A percentile compares a stretch with the other conserved stretches of the same genome.
Conservation (phyloP, 2,888 invertebrate genomes). For the Caenorhabditis macrosperma region DNA sequence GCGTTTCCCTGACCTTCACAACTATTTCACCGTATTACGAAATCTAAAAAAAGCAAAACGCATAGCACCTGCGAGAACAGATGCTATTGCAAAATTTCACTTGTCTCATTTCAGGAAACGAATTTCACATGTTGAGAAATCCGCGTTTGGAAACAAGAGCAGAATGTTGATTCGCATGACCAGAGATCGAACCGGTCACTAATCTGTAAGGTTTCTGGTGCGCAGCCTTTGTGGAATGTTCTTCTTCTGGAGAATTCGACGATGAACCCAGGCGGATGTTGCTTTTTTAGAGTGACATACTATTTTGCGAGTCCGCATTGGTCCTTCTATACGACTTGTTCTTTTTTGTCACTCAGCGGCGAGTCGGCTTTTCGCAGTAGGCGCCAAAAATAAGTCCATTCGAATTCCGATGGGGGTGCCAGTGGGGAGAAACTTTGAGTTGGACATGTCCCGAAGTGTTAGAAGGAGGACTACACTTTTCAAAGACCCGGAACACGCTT, state of each 20-base stretch:
- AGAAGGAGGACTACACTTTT: neutral
- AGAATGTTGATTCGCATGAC: slow-evolving; percentile 7
- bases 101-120: slow-evolving; percentile 20
- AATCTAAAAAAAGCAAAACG: neutral
- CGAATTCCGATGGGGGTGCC: slow-evolving; percentile 24
- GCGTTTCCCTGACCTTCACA: neutral
- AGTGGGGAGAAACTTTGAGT: neutral
- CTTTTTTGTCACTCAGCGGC: slow-evolving; percentile 21
- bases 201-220: slow-evolving; percentile 17
- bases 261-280: slow-evolving; percentile 13
- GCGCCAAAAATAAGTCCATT: slow-evolving; percentile 28
- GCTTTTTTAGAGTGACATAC: slow-evolving; percentile 34
- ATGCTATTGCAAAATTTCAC: slow-evolving; percentile 20
- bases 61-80: neutral
- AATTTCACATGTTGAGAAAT: neutral
- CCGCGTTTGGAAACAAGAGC: slow-evolving; percentile 5
- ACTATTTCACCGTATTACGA: neutral
- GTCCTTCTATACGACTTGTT: slow-evolving; percentile 40
- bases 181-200: slow-evolving; percentile 21
- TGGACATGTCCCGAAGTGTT: neutral
- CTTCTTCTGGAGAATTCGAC: slow-evolving; percentile 17
- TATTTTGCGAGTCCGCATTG: slow-evolving; percentile 36
- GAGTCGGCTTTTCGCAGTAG: slow-evolving; percentile 7
- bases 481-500: neutral
- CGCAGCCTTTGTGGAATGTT: neutral